Conservation (phyloP, 2,113 vertebrate species). For the Taurulus bubalis region DNA sequence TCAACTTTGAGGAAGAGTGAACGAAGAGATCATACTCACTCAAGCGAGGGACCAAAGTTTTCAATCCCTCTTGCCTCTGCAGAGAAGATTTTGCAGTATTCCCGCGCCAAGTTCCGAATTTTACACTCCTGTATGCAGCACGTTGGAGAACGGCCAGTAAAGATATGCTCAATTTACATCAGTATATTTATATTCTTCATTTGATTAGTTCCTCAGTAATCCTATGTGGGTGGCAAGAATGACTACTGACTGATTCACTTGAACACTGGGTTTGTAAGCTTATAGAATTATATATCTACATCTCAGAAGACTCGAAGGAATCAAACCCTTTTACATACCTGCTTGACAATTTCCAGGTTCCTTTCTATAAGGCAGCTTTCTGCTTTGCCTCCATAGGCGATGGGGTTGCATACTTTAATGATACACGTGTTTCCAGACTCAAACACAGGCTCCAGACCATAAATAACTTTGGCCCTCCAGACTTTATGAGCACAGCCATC, state of each 20-base stretch:
- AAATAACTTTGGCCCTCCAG: conserved; percentile 93
- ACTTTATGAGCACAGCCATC: conserved; percentile 86
- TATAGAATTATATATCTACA: not conserved
- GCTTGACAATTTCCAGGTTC: conserved; percentile 91
- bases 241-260: conserved; percentile 18
- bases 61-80: conserved; percentile 88
- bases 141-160: conserved; percentile 42
- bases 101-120: conserved; percentile 94
- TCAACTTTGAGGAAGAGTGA: not conserved
- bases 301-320: not conserved
- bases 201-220: conserved; percentile 44
- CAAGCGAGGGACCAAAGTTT: conserved; percentile 89
- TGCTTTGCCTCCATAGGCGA: conserved; percentile 90
- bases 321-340: conserved; percentile 81
- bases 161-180: conserved; percentile 33
- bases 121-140: conserved; percentile 88
- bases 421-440: conserved; percentile 93
- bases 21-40: conserved; percentile 85
- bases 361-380: conserved; percentile 89
- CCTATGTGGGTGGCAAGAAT: conserved; percentile 32
- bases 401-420: conserved; percentile 90
- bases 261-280: conserved; percentile 5
- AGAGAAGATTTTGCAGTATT: conserved; percentile 97
- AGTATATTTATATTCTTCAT: conserved; percentile 8
- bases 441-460: conserved; percentile 94